phyloP scores from a whole-genome alignment of 2,797 vertebrate genomes.

The Sternotherus odoratus region DNA sequence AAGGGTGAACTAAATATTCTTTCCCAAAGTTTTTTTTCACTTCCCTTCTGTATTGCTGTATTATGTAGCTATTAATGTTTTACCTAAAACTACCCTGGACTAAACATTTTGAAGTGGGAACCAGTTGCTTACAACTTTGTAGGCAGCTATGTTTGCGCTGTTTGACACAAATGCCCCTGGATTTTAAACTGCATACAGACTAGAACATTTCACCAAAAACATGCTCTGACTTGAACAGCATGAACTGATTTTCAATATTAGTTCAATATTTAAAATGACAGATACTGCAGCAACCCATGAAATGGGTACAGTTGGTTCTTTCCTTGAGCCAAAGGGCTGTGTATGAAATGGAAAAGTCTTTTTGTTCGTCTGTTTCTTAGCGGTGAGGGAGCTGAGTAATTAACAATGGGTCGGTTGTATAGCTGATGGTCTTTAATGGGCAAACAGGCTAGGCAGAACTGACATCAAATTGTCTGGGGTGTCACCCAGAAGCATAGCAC shows the following conservation, averaged over 20 bases:
- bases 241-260: background rate
- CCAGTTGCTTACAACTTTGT: background rate
- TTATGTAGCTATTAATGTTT: background rate
- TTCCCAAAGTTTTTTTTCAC: background rate
- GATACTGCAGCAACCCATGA: background rate
- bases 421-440: no score
- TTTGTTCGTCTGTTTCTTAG: conserved; percentile 53
- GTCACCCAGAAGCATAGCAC: no score
- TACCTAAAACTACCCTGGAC: background rate
- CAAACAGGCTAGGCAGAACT: no score
- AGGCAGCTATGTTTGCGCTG: background rate
- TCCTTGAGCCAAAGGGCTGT: background rate
- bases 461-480: no score
- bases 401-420: background rate
- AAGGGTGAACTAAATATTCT: background rate
- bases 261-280: background rate
- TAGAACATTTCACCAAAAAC: conserved; percentile 2
- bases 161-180: background rate
- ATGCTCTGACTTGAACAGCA: background rate
- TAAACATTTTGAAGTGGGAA: background rate
- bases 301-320: background rate
- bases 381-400: fast-evolving
- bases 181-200: background rate
- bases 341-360: background rate
- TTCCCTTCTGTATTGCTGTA: background rate